Percentiles rank a stretch among this genome's conserved stretches.
Conservation (phyloP, 2,888 invertebrate genomes). For the Stenurella melanura region DNA sequence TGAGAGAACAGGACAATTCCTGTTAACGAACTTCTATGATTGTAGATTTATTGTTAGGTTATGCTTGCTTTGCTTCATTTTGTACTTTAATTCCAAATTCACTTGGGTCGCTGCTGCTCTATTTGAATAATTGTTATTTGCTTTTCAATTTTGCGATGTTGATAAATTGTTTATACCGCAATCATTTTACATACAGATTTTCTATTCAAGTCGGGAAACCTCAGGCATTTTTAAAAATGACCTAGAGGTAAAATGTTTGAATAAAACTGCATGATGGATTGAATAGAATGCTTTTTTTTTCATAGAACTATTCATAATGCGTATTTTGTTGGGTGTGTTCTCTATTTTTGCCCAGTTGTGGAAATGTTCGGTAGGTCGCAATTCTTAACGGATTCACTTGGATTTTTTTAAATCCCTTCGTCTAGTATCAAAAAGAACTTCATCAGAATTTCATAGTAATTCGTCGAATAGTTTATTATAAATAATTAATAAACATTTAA, state of each 20-base stretch:
- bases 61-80: constrained; percentile 54
- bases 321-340: no score
- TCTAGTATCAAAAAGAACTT: no score
- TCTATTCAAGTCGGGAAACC: neutral
- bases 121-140: constrained; percentile 46
- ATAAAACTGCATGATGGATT: neutral
- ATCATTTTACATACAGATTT: constrained; percentile 13
- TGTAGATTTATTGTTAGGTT: constrained; percentile 69
- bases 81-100: constrained; percentile 45
- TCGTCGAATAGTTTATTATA: no score
- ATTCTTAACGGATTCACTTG: no score
- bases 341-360: no score
- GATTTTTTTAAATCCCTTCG: no score
- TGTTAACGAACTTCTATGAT: constrained; percentile 73
- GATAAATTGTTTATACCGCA: constrained; percentile 23
- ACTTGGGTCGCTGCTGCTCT: constrained; percentile 28
- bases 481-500: no score
- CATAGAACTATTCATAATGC: no score
- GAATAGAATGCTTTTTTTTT: no score
- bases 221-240: neutral
- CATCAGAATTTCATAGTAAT: no score
- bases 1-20: constrained; percentile 70
- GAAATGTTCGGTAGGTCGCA: no score
- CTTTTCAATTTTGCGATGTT: constrained; percentile 29
- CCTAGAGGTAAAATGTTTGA: neutral